These are phyloP conservation scores for Saguinus imperator DNA, from an alignment of 2,113 vertebrate genomes.

Conservation along the genomic window DNA sequence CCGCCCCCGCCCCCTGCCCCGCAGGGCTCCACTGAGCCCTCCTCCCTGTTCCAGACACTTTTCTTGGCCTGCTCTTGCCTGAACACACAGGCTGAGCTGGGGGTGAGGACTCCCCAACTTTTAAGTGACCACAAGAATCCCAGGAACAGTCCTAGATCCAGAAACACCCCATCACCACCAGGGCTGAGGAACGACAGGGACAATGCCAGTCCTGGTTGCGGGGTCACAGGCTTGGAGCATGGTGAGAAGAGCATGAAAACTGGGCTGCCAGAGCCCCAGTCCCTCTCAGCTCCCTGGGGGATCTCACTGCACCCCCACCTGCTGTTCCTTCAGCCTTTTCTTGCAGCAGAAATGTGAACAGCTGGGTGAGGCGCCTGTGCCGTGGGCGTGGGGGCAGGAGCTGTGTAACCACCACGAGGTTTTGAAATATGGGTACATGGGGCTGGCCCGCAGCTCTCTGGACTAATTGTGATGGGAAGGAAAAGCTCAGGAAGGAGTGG, in stretches of 20 bases:
- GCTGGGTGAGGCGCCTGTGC: not conserved
- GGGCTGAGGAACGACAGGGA: not conserved
- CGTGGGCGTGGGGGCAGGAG: not conserved
- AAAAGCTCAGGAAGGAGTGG: not conserved
- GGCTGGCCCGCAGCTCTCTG: not conserved
- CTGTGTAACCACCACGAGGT: fast-evolving
- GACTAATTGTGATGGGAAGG: not conserved
- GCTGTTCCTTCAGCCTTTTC: not conserved
- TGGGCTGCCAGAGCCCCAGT: not conserved
- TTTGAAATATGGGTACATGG: not conserved
- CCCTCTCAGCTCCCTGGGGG: not conserved
- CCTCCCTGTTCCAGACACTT: not conserved
- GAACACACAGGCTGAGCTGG: not conserved
- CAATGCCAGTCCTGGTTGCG: not conserved
- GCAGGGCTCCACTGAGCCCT: not conserved
- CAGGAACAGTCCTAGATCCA: too few relatives aligned
- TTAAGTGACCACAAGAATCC: not conserved
- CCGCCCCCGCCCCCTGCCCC: fast-evolving
- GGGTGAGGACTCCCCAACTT: not conserved
- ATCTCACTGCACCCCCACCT: fast-evolving
- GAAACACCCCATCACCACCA: not conserved
- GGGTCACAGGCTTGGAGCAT: not conserved
- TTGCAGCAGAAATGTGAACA: too few relatives aligned
- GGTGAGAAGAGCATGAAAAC: not conserved
- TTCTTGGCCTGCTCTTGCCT: not conserved